Evolutionary conservation across 2,888 invertebrate species (phyloP).

Genomic region (Heliconius cydno): DNA sequence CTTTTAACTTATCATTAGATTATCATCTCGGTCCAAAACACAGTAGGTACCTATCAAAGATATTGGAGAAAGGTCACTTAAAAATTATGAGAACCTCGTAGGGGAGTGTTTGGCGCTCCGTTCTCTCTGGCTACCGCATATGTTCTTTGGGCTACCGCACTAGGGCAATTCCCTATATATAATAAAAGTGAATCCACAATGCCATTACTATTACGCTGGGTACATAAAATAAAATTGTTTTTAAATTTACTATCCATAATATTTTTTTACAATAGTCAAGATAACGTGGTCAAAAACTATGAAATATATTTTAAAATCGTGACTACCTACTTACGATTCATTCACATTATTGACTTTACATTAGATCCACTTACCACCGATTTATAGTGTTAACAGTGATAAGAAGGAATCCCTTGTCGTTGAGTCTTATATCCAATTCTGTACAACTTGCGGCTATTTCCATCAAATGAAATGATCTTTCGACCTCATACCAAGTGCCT

Average conservation of each 20-base stretch:
- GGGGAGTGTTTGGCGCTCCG: too few species aligned
- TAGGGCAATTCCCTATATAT: too few species aligned
- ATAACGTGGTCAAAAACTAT: not conserved
- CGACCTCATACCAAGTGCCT: conserved; percentile 89
- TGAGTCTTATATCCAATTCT: conserved; percentile 83
- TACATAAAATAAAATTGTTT: not conserved
- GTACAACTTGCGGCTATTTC: conserved; percentile 89
- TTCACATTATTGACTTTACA: not conserved
- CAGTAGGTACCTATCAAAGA: too few species aligned
- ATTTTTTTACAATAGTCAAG: not conserved
- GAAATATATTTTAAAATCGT: not conserved
- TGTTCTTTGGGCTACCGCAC: too few species aligned
- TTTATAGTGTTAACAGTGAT: conserved; percentile 86
- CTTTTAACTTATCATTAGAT: too few species aligned
- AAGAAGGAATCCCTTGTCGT: conserved; percentile 80
- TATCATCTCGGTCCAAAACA: too few species aligned
- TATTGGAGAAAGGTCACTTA: too few species aligned
- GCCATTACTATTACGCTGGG: not conserved
- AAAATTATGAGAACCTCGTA: too few species aligned
- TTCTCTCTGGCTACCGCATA: too few species aligned
- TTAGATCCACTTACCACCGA: conserved; percentile 81
- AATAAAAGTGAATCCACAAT: too few species aligned
- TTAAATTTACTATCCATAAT: not conserved
- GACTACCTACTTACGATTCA: not conserved
- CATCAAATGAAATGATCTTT: conserved; percentile 89